Conservation (phyloP, 2,888 invertebrate species). For the Asteroscopus sphinx region DNA sequence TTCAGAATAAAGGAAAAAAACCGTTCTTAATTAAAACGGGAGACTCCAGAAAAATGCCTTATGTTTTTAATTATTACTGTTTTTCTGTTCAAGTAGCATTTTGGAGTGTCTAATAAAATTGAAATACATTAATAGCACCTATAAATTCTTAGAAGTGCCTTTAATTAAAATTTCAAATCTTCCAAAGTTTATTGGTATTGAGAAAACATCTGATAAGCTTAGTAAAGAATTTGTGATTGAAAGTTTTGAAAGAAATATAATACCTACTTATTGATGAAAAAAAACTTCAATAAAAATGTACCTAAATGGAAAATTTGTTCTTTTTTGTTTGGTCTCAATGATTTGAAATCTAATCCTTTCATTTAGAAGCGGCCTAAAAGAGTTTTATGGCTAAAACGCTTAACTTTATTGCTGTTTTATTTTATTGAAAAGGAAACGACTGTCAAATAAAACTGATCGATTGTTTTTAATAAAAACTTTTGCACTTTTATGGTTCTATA, state of each 20-base stretch:
- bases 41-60: conserved; percentile 75
- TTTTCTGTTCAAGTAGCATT: conserved; percentile 40
- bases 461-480: too few species aligned
- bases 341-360: conserved; percentile 7
- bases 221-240: conserved; percentile 27
- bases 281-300: conserved; percentile 4
- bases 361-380: background rate
- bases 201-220: conserved; percentile 19
- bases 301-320: conserved; percentile 4
- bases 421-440: background rate
- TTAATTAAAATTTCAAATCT: conserved; percentile 46
- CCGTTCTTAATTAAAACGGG: conserved; percentile 81
- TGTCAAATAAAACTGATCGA: background rate
- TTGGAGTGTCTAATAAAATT: conserved; percentile 48
- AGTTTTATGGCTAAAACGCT: background rate
- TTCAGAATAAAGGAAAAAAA: conserved; percentile 73
- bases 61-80: conserved; percentile 79
- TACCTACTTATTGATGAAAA: conserved; percentile 1
- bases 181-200: conserved; percentile 34
- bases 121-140: conserved; percentile 37
- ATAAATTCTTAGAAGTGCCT: conserved; percentile 28
- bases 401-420: background rate
- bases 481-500: too few species aligned
- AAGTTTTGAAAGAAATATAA: conserved; percentile 35
- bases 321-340: conserved; percentile 1